These are phyloP conservation scores for Sciurus vulgaris DNA, from an alignment of 2,797 vertebrate genomes.

Conservation along the genomic window DNA sequence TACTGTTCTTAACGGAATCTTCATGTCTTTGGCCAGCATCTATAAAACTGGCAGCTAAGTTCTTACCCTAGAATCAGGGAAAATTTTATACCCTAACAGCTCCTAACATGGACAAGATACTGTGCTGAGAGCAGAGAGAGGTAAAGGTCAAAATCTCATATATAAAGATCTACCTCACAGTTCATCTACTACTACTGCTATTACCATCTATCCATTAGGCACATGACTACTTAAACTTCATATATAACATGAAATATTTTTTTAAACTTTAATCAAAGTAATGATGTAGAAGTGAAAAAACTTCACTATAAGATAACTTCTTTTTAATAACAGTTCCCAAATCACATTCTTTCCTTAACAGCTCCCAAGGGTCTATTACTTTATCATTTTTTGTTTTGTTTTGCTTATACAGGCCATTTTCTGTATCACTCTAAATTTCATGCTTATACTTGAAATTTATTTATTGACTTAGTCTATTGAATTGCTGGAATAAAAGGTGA, in stretches of 20 bases:
- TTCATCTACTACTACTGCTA: neutral
- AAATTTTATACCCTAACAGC: neutral
- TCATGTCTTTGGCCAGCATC: neutral
- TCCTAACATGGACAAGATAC: neutral
- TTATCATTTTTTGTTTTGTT: neutral
- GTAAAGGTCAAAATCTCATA: neutral
- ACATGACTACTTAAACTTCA: neutral
- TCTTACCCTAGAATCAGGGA: neutral
- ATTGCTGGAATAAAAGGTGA: neutral
- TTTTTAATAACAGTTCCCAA: neutral
- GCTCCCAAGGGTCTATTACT: neutral
- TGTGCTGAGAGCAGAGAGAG: neutral
- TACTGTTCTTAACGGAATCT: neutral
- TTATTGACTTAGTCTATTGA: neutral
- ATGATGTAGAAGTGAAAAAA: neutral
- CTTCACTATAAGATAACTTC: neutral
- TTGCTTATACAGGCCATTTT: neutral
- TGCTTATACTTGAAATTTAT: neutral
- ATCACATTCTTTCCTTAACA: neutral
- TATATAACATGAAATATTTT: neutral
- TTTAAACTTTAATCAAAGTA: slow-evolving; percentile 17
- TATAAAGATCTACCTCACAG: neutral
- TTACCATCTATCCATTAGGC: neutral
- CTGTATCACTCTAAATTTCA: neutral
- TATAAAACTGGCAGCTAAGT: neutral